Evolutionary conservation across 2,888 invertebrate species (phyloP).

Genomic region (Elegia similella): DNA sequence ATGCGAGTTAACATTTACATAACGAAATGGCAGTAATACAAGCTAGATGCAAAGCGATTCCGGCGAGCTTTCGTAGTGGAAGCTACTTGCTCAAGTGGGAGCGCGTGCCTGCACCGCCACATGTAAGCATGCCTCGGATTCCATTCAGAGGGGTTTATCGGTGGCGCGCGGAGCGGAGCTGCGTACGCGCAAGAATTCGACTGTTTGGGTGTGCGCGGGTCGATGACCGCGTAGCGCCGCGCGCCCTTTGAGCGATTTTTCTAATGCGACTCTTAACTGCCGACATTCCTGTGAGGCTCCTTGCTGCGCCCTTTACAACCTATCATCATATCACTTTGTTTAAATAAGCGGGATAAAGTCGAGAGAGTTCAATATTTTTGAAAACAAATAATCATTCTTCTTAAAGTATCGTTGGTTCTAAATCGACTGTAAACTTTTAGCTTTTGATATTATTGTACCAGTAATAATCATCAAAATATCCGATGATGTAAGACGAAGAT

Average conservation of each 20-base stretch:
- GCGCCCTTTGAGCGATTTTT: constrained; percentile 53
- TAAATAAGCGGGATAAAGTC: too few relatives aligned
- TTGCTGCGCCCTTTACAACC: constrained; percentile 13
- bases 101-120: constrained; percentile 44
- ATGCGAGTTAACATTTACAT: not conserved
- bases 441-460: too few relatives aligned
- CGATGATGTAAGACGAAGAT: too few relatives aligned
- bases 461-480: too few relatives aligned
- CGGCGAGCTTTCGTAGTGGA: constrained; percentile 26
- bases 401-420: too few relatives aligned
- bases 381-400: too few relatives aligned
- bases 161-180: constrained; percentile 43
- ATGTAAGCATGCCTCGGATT: constrained; percentile 53
- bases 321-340: not conserved
- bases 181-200: constrained; percentile 73
- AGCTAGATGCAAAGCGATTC: not conserved
- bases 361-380: too few relatives aligned
- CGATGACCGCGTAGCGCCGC: constrained; percentile 54
- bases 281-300: constrained; percentile 23
- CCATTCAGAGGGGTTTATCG: constrained; percentile 56
- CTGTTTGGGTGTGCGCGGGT: constrained; percentile 57
- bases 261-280: constrained; percentile 40
- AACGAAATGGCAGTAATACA: not conserved
- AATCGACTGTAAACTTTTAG: too few relatives aligned
- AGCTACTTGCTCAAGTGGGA: constrained; percentile 28